These are phyloP conservation scores for Axinella damicornis DNA, from an alignment of 37 sponge, comb jelly and placozoan genomes.

Conservation along the genomic window DNA sequence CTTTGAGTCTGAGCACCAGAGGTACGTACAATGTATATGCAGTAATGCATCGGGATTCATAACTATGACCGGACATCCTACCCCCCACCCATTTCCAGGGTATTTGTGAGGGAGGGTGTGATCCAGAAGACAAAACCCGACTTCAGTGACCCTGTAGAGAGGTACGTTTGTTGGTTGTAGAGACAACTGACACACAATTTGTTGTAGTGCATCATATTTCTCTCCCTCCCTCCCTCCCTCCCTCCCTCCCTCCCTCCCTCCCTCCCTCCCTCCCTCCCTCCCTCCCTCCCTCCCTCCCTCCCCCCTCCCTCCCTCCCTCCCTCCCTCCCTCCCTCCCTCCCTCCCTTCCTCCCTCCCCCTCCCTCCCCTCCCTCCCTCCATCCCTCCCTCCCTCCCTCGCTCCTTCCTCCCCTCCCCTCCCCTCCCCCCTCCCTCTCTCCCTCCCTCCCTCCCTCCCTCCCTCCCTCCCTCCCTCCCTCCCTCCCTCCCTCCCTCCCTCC, in stretches of 20 bases:
- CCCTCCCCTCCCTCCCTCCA: neutral
- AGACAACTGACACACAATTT: neutral
- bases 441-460: neutral
- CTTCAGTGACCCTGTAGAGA: slow-evolving; percentile 64
- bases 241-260: slow-evolving; percentile 5
- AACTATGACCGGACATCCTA: no score
- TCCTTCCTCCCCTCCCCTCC: neutral
- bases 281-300: slow-evolving; percentile 20
- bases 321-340: neutral
- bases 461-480: neutral
- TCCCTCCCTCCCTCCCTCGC: neutral
- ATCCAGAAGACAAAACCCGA: slow-evolving; percentile 48
- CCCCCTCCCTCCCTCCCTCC: neutral
- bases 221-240: slow-evolving; percentile 3
- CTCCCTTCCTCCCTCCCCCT: neutral
- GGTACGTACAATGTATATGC: no score
- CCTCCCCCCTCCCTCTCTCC: neutral
- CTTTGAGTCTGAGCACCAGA: slow-evolving; percentile 72
- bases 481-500: neutral
- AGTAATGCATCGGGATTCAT: no score
- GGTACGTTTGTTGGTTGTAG: slow-evolving; percentile 22
- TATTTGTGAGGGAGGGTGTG: slow-evolving; percentile 61
- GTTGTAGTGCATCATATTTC: no score
- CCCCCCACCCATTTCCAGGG: slow-evolving; percentile 1
- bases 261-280: slow-evolving; percentile 24